A percentile compares a stretch with the other conserved stretches of the same genome.
phyloP scores from a whole-genome alignment of 1,140 invertebrate species.

The Drosophila lacteicornis region DNA sequence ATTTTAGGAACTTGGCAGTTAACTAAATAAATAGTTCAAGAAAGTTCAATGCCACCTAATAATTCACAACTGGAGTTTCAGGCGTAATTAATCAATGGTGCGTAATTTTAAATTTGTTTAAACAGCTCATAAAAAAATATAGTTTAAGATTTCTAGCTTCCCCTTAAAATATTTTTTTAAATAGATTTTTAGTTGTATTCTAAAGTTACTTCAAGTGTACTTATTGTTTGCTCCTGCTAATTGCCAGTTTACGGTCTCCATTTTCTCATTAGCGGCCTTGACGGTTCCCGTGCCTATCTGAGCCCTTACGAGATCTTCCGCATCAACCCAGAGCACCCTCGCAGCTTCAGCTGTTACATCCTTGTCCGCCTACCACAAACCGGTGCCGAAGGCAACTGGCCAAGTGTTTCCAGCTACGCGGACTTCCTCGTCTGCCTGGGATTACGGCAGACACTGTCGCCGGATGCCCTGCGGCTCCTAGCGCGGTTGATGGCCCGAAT shows the following conservation, averaged over 20 bases:
- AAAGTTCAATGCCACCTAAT: too few species aligned
- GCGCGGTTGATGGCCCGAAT: constrained; percentile 3
- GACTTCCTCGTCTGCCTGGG: constrained; percentile 45
- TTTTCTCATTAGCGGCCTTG: constrained; percentile 16
- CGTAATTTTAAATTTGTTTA: too few species aligned
- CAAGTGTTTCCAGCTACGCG: constrained; percentile 27
- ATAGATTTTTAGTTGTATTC: neutral
- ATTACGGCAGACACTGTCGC: constrained; percentile 21
- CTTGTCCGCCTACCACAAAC: constrained; percentile 36
- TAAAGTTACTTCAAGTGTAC: neutral
- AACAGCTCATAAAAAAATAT: too few species aligned
- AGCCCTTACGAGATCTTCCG: constrained; percentile 22
- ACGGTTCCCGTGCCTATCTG: constrained; percentile 6
- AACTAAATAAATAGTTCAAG: too few species aligned
- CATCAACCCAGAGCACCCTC: neutral
- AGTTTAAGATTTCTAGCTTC: too few species aligned
- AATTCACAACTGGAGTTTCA: too few species aligned
- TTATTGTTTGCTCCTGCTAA: neutral
- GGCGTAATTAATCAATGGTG: too few species aligned
- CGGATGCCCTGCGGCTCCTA: constrained; percentile 26
- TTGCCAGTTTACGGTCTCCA: neutral
- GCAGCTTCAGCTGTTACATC: constrained; percentile 44
- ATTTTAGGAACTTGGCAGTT: too few species aligned
- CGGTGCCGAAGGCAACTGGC: neutral
- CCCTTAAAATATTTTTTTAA: too few species aligned